Conservation (phyloP, 2,797 vertebrate genomes). For the Sebastes ruberrimus region DNA sequence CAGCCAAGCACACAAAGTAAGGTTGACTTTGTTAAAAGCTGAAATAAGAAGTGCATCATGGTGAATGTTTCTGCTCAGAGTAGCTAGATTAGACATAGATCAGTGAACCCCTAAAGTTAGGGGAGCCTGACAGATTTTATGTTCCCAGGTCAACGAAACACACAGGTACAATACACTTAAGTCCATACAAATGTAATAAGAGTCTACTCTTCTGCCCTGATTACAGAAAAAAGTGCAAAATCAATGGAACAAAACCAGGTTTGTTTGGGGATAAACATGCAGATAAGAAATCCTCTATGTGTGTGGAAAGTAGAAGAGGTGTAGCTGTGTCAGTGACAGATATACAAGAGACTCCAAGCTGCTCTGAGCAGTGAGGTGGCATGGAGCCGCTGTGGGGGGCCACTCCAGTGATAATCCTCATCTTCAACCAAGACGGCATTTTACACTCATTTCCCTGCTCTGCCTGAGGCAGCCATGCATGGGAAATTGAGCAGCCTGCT, state of each 20-base stretch:
- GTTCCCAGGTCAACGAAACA: background rate
- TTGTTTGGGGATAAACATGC: background rate
- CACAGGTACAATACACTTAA: background rate
- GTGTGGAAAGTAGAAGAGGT: background rate
- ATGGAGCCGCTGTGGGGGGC: slow-evolving; percentile 38
- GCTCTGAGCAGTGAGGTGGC: slow-evolving; percentile 43
- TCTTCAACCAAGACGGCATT: slow-evolving; percentile 58
- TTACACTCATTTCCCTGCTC: slow-evolving; percentile 62
- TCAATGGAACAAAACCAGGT: background rate
- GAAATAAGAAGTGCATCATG: background rate
- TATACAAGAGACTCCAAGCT: slow-evolving; percentile 8
- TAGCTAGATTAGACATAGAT: background rate
- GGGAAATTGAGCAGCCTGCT: slow-evolving; percentile 57
- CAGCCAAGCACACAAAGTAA: background rate
- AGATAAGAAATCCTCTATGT: background rate
- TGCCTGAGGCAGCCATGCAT: slow-evolving; percentile 60
- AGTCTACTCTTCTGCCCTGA: background rate
- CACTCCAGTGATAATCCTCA: slow-evolving; percentile 56
- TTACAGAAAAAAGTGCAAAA: slow-evolving; percentile 6
- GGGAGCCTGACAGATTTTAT: background rate
- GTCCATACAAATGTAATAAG: background rate
- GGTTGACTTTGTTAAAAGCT: too few relatives aligned
- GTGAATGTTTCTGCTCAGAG: background rate
- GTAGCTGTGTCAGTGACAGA: slow-evolving; percentile 15
- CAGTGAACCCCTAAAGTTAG: background rate